phyloP scores from a whole-genome alignment of 1,140 invertebrate species.

The Drosophila miranda region DNA sequence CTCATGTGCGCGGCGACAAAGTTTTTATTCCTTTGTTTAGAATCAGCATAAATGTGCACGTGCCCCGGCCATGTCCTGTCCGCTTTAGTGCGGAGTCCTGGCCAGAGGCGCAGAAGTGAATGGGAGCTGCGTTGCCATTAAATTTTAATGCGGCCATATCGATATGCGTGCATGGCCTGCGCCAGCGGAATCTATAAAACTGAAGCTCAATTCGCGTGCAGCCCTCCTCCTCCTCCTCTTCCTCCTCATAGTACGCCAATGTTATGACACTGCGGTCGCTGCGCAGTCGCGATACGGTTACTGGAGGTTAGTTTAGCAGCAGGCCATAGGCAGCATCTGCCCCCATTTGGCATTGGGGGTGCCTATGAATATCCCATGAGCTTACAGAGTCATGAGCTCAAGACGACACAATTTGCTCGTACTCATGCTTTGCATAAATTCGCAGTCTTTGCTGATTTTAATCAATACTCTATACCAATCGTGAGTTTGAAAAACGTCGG shows the following conservation, averaged over 20 bases:
- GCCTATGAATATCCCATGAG: conserved; percentile 69
- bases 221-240: conserved; percentile 5
- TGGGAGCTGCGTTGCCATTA: conserved; percentile 50
- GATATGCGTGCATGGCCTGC: conserved; percentile 64
- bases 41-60: conserved; percentile 76
- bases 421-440: conserved; percentile 44
- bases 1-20: conserved; percentile 74
- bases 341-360: neutral
- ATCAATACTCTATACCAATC: conserved; percentile 1
- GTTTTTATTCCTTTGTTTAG: conserved; percentile 81
- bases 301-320: conserved; percentile 13
- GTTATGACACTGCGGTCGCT: conserved; percentile 10
- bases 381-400: conserved; percentile 36
- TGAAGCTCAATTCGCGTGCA: conserved; percentile 45
- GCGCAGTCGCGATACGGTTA: conserved; percentile 39
- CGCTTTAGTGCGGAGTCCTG: conserved; percentile 49
- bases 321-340: neutral
- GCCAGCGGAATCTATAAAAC: conserved; percentile 51
- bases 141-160: conserved; percentile 81
- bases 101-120: neutral
- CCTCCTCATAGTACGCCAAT: conserved; percentile 22
- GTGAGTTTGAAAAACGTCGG: no score
- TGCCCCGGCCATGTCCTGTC: conserved; percentile 53
- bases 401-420: conserved; percentile 16
- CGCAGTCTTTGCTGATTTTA: conserved; percentile 21